A percentile compares a stretch with the other conserved stretches of the same genome.
phyloP scores from a whole-genome alignment of 2,113 vertebrate genomes.

The Nothocercus julius region DNA sequence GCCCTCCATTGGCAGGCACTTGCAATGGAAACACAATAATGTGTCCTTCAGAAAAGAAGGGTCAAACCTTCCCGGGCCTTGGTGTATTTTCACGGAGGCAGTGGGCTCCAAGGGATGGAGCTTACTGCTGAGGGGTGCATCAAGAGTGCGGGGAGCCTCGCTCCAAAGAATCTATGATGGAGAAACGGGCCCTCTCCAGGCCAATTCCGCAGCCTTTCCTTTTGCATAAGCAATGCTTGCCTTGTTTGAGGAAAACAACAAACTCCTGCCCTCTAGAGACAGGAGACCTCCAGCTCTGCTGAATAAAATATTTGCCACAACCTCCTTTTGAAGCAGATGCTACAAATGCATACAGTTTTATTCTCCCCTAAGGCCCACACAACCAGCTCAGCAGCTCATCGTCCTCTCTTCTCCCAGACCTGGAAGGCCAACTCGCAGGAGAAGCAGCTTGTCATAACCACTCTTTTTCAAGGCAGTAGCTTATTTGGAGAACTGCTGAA shows the following conservation, averaged over 20 bases:
- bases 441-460: constrained; percentile 64
- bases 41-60: not conserved
- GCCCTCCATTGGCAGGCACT: not conserved
- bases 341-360: constrained; percentile 50
- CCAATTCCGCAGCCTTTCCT: constrained; percentile 22
- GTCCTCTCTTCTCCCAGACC: constrained; percentile 18
- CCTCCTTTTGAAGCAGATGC: constrained; percentile 71
- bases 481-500: constrained; percentile 62
- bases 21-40: not conserved
- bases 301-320: constrained; percentile 70
- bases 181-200: not conserved
- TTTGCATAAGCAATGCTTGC: constrained; percentile 37
- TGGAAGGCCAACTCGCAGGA: constrained; percentile 42
- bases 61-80: not conserved
- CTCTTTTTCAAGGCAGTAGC: constrained; percentile 41
- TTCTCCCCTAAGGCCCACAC: constrained; percentile 44
- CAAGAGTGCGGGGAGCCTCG: fast-evolving
- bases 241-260: constrained; percentile 55
- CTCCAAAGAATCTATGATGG: not conserved
- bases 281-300: constrained; percentile 69
- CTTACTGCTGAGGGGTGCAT: not conserved
- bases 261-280: constrained; percentile 72
- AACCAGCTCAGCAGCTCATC: not conserved
- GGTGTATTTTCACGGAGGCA: not conserved
- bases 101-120: not conserved